These are phyloP conservation scores for Platycheirus albimanus DNA, from an alignment of 2,888 invertebrate genomes.

Conservation along the genomic window DNA sequence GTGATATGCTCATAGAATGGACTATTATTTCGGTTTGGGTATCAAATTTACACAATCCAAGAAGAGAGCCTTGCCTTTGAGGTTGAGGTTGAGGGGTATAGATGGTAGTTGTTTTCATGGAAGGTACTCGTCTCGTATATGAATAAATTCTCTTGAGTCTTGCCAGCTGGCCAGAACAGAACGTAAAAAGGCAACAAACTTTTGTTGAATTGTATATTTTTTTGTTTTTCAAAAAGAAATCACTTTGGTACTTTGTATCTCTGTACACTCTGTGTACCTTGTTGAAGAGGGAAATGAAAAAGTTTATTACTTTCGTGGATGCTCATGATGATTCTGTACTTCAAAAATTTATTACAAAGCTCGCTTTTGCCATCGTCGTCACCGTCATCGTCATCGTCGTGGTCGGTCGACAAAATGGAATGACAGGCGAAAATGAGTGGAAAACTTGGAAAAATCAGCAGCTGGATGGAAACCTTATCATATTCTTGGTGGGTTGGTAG, in stretches of 20 bases:
- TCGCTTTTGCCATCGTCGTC: too few species aligned
- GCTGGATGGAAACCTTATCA: constrained; percentile 23
- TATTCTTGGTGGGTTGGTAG: background rate
- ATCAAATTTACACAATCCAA: constrained; percentile 29
- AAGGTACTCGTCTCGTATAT: too few species aligned
- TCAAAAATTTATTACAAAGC: constrained; percentile 54
- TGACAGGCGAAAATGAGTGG: constrained; percentile 44
- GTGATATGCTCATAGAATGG: constrained; percentile 55
- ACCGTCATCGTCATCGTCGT: too few species aligned
- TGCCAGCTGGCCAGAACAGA: background rate
- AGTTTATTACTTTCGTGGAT: constrained; percentile 25
- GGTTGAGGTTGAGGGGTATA: constrained; percentile 8
- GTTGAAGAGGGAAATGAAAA: constrained; percentile 37
- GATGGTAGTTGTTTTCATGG: background rate
- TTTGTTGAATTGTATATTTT: constrained; percentile 32
- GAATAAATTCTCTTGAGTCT: constrained; percentile 42
- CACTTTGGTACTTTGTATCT: constrained; percentile 44
- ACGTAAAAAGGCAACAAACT: constrained; percentile 32
- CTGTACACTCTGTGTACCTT: constrained; percentile 16
- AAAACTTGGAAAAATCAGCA: constrained; percentile 44
- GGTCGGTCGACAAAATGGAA: constrained; percentile 14
- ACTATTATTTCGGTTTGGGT: constrained; percentile 19
- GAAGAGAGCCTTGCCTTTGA: constrained; percentile 10
- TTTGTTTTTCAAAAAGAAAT: constrained; percentile 41
- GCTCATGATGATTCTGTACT: constrained; percentile 50